Conservation (phyloP, 2,797 vertebrate species). For the Sarcoramphus papa region DNA sequence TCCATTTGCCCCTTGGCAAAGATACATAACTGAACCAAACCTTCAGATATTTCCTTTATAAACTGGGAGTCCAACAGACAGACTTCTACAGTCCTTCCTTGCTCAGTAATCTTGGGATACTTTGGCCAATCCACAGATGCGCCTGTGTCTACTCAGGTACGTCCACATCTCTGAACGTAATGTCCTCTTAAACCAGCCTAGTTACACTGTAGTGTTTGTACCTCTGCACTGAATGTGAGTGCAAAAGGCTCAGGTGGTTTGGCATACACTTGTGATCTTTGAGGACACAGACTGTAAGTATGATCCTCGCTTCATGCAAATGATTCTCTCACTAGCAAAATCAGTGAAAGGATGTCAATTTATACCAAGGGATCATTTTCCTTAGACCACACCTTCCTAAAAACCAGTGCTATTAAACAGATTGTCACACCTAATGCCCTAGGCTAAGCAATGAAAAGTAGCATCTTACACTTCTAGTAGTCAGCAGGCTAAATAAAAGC, state of each 20-base stretch:
- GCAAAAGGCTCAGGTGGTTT: neutral
- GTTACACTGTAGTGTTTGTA: neutral
- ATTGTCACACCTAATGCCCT: neutral
- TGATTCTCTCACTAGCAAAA: neutral
- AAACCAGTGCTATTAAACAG: neutral
- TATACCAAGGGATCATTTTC: neutral
- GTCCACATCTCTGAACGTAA: neutral
- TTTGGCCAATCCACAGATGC: neutral
- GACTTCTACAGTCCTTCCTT: neutral
- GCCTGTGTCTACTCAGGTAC: neutral
- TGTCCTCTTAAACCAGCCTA: neutral
- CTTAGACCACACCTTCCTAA: neutral
- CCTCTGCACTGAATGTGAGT: neutral
- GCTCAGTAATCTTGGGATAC: neutral
- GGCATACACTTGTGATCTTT: neutral
- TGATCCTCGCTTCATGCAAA: neutral
- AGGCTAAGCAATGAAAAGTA: neutral
- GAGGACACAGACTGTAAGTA: neutral
- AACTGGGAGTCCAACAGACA: neutral
- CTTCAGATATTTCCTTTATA: neutral
- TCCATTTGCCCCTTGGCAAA: neutral
- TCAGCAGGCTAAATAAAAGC: neutral
- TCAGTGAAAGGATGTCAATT: neutral
- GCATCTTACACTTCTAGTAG: neutral
- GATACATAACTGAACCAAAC: neutral